Base-by-base conservation (phyloP, 2,797 vertebrate species). In the Gouania willdenowi region DNA sequence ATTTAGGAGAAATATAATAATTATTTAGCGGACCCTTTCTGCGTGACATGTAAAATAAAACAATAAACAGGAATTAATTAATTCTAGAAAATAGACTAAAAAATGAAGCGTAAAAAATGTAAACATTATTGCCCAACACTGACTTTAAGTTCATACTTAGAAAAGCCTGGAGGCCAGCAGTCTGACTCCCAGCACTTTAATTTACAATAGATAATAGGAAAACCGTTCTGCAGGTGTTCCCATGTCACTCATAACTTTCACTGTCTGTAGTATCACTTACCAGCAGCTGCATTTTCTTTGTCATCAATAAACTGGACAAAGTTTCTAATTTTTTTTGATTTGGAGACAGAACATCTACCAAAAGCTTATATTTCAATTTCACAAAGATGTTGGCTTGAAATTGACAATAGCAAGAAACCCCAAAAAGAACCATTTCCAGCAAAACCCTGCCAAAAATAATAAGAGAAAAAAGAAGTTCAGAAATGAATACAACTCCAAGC, bases 201-300 rank as follows among this genome's bases (percentile, higher is more conserved):
- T 88, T 83, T 85, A 87, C 70, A 75, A 76, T 68, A 86, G 85
- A 80, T 79, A 84, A 73, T 56, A 75, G 66, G 67, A 76, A 66
- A 83, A 49, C 59, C 71, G 64, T 75, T 66, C 71, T 83, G 85
- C 87, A 88, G 85, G 86, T 88, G 82, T 85, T 87, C 77, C 81
- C 81, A 71, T 79, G 82, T 86, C 84, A 81, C 47, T 79, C 71
- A 78, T 71, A 67, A 82, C 77, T 69, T 70, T 71, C 65, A 67
- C 61, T 39, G 48, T 65, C 83, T 84, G 80, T 74, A 71, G 69
- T 77, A 84, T 86, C 85, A 86, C 80, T 87, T 80, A 85, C 26
- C 48, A 20, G 58, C 20, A n/a, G n/a, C n/a, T n/a, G n/a, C n/a
- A n/a, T 69, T 83, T 85, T n/a, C 83, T 84, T 79, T 71, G 81